Evolutionary conservation across 1,140 invertebrate genomes (phyloP).

Genomic region (Lerema accius): DNA sequence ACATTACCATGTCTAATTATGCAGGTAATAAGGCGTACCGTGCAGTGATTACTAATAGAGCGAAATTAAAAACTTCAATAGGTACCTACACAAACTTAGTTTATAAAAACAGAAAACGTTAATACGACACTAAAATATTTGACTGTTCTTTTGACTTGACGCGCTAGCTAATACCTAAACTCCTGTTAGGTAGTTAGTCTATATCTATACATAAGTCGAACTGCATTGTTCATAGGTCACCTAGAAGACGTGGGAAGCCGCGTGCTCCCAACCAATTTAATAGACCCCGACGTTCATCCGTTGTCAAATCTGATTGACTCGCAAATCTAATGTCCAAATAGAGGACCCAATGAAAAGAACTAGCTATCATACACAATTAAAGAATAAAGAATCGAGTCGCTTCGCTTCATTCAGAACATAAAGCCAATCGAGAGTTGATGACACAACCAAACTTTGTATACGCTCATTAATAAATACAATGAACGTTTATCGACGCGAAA

Average conservation of each 20-base stretch:
- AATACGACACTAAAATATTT: too few species aligned
- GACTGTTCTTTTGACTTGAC: too few species aligned
- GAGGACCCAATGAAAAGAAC: conserved; percentile 13
- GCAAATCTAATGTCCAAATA: conserved; percentile 22
- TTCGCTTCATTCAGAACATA: background rate
- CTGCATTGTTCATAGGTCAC: conserved; percentile 29
- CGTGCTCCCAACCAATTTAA: conserved; percentile 21
- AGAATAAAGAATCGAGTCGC: background rate
- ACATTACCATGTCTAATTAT: too few species aligned
- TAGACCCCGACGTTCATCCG: conserved; percentile 25
- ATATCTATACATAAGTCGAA: too few species aligned
- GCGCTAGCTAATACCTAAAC: background rate
- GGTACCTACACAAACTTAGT: too few species aligned
- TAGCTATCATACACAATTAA: conserved; percentile 15
- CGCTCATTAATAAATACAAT: conserved; percentile 9
- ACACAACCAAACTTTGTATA: background rate
- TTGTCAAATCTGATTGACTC: conserved; percentile 27
- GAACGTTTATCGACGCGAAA: conserved; percentile 2
- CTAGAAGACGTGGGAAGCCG: conserved; percentile 31
- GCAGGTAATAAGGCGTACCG: too few species aligned
- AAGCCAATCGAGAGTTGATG: background rate
- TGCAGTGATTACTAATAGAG: too few species aligned
- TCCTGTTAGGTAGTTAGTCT: too few species aligned
- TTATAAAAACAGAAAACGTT: too few species aligned
- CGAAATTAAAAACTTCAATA: too few species aligned